Conservation (phyloP, 2,797 vertebrate genomes). For the Esox masquinongy region DNA sequence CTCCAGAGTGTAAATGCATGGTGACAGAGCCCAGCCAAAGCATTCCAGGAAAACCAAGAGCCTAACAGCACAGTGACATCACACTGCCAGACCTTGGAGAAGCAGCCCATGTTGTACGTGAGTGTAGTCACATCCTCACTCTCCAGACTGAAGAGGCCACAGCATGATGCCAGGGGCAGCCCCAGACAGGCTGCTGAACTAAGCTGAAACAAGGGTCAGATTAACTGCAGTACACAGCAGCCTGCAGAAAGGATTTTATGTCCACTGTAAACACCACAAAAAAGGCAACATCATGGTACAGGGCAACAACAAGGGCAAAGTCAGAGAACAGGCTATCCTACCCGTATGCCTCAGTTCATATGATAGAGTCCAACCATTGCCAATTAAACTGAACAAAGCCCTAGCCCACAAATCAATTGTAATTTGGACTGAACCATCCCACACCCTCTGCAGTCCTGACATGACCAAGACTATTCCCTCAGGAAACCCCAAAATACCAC, state of each 20-base stretch:
- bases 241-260: background rate
- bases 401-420: background rate
- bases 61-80: conserved; percentile 22
- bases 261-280: background rate
- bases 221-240: background rate
- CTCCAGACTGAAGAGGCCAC: background rate
- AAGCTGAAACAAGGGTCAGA: background rate
- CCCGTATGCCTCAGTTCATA: too few relatives aligned
- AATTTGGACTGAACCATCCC: background rate
- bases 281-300: background rate
- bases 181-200: background rate
- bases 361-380: too few relatives aligned
- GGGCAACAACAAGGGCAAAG: background rate
- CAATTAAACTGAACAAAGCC: too few relatives aligned
- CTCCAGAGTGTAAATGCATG: conserved; percentile 26
- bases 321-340: too few relatives aligned
- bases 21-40: conserved; percentile 33
- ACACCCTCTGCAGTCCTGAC: background rate
- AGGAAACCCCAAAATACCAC: background rate
- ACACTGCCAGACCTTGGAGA: background rate
- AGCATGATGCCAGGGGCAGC: too few relatives aligned
- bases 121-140: conserved; percentile 59
- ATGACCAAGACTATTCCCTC: background rate
- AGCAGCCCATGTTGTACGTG: conserved; percentile 60
- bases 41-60: conserved; percentile 25